Base-by-base conservation (phyloP, 2,888 invertebrate genomes). In the Zhuqinia jingwanae region DNA sequence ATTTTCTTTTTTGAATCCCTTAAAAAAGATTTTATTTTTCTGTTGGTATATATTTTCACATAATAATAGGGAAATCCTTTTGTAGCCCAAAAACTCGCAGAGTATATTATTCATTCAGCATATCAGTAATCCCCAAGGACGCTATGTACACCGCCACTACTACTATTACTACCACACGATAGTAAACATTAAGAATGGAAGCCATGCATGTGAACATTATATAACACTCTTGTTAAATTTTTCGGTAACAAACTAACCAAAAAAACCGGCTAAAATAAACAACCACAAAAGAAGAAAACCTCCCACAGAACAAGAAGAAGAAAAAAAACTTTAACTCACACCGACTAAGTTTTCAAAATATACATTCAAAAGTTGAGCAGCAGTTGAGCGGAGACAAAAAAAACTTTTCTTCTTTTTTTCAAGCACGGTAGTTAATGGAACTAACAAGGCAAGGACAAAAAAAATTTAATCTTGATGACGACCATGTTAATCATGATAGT, bases 71-170 rank as follows among this genome's bases (percentile, higher is more conserved):
- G 27, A 60, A 2, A 63, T 20, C 17, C 17, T 25, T 15, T 25
- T 25, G 11, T 25, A 8, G n/a, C n/a, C n/a, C n/a, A n/a, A n/a
- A n/a, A n/a, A n/a, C 15, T 56, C 47, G 17, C 5, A 8, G 8
- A 15, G 27, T 73, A 27, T 47, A 47, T 73, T 73, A 73, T 73
- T 68, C 65, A 68, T 30, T 5, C 42, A 68, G 3, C 47, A 20
- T 22, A 73, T 47, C 73, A 53, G 73, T 50, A 73, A 27, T 50
- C 73, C 73, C 73, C 47, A 30, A 27, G 50, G 73, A 73, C 22
- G 22, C 25, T 15, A 13, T 73, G 53, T 42, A 68, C 25, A 36
- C 47, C 47, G 45, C 47, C 70, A 70, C 47, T 42, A n/a, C n/a
- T n/a, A n/a, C n/a, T n/a, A n/a, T n/a, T n/a, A n/a, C n/a, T n/a